phyloP scores from a whole-genome alignment of 2,113 vertebrate species.

The Amphilophus citrinellus region DNA sequence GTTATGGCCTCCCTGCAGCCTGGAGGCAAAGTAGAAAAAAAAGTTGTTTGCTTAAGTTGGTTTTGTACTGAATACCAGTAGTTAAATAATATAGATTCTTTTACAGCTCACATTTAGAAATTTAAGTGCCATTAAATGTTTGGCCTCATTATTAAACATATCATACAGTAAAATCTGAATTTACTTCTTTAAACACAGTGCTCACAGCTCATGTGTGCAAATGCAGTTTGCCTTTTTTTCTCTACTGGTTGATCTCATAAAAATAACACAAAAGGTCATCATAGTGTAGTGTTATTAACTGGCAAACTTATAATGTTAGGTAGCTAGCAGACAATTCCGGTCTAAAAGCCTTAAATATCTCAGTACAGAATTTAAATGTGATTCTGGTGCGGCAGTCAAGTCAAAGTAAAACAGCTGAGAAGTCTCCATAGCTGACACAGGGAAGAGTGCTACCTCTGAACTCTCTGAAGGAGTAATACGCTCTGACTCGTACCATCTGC shows the following conservation, averaged over 20 bases:
- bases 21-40: too few relatives aligned
- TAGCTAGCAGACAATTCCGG: not conserved
- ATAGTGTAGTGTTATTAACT: not conserved
- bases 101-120: not conserved
- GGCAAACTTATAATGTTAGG: not conserved
- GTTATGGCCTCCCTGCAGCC: too few relatives aligned
- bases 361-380: not conserved
- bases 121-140: not conserved
- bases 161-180: not conserved
- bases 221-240: not conserved
- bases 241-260: not conserved
- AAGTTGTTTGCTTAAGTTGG: too few relatives aligned
- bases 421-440: not conserved
- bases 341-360: not conserved
- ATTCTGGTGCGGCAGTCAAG: not conserved
- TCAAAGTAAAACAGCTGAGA: not conserved
- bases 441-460: not conserved
- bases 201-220: not conserved
- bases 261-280: not conserved
- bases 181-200: not conserved
- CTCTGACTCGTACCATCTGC: conserved; percentile 9
- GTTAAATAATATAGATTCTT: not conserved
- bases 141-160: not conserved
- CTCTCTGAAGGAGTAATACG: not conserved
- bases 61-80: not conserved